These are phyloP conservation scores for Ciconia stormi DNA, from an alignment of 2,113 vertebrate genomes.

Conservation along the genomic window DNA sequence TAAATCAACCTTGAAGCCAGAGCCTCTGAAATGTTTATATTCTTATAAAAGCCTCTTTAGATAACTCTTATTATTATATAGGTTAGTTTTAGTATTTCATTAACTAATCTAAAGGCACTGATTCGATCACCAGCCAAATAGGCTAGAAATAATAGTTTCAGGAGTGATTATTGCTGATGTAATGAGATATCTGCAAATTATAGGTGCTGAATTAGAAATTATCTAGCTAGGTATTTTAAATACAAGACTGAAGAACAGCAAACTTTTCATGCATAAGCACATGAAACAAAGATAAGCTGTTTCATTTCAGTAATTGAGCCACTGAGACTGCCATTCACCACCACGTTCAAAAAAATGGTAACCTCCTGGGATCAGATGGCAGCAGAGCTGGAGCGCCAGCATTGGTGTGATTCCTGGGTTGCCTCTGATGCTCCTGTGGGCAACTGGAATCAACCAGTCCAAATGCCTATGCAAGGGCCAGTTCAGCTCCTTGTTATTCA, in stretches of 20 bases:
- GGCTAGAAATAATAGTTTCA: not conserved
- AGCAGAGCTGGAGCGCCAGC: not conserved
- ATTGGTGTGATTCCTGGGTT: not conserved
- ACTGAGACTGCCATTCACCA: not conserved
- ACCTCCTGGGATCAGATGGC: not conserved
- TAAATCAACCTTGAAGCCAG: not conserved
- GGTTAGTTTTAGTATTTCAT: not conserved
- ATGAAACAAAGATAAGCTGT: not conserved
- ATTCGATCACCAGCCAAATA: not conserved
- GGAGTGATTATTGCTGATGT: not conserved
- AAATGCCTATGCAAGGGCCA: not conserved
- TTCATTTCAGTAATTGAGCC: not conserved
- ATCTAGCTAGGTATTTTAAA: not conserved
- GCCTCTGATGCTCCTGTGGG: not conserved
- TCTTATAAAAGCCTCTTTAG: not conserved
- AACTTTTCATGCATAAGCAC: not conserved
- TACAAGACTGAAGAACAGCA: not conserved
- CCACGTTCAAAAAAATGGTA: not conserved
- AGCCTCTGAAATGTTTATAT: not conserved
- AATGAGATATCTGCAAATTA: constrained; percentile 5
- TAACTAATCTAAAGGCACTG: not conserved
- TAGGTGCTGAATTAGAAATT: not conserved
- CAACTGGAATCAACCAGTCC: not conserved
- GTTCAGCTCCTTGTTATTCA: not conserved
- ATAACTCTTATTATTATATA: not conserved